These are phyloP conservation scores for Mactromeris polynyma DNA, from an alignment of 2,888 invertebrate species.

Conservation along the genomic window DNA sequence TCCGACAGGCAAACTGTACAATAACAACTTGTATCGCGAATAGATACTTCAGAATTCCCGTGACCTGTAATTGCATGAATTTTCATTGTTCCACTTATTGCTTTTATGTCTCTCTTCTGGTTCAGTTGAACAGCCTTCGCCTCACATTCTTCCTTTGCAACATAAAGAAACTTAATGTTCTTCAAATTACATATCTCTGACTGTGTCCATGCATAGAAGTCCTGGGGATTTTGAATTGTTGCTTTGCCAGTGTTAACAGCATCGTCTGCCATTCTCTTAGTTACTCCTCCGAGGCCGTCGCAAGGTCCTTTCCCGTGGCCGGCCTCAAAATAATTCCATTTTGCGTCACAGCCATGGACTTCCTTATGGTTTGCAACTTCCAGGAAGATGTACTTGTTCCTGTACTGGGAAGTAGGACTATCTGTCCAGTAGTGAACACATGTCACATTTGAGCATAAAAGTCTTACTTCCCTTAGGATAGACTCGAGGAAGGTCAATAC, in stretches of 20 bases:
- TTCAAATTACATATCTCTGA: background rate
- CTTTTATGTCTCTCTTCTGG: background rate
- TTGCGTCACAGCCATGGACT: constrained; percentile 38
- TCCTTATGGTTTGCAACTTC: constrained; percentile 53
- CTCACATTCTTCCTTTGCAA: background rate
- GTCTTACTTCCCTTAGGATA: constrained; percentile 41
- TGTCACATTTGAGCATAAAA: constrained; percentile 15
- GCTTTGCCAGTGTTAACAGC: constrained; percentile 45
- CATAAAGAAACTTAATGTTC: constrained; percentile 28
- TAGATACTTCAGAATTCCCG: too few species aligned
- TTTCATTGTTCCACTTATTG: constrained; percentile 29
- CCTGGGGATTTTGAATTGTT: constrained; percentile 32
- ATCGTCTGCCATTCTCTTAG: constrained; percentile 65
- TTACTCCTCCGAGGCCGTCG: too few species aligned
- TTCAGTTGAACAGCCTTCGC: background rate
- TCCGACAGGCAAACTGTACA: too few species aligned
- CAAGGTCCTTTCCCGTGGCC: constrained; percentile 70
- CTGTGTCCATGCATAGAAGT: constrained; percentile 51
- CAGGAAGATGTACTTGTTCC: constrained; percentile 63
- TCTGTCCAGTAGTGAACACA: constrained; percentile 67
- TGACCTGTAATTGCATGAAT: background rate
- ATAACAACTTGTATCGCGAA: too few species aligned
- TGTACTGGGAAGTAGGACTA: constrained; percentile 64
- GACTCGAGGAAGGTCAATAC: constrained; percentile 41
- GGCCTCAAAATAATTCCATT: constrained; percentile 71